Base-by-base conservation (phyloP, 1,140 invertebrate species). In the Penaeus vannamei region DNA sequence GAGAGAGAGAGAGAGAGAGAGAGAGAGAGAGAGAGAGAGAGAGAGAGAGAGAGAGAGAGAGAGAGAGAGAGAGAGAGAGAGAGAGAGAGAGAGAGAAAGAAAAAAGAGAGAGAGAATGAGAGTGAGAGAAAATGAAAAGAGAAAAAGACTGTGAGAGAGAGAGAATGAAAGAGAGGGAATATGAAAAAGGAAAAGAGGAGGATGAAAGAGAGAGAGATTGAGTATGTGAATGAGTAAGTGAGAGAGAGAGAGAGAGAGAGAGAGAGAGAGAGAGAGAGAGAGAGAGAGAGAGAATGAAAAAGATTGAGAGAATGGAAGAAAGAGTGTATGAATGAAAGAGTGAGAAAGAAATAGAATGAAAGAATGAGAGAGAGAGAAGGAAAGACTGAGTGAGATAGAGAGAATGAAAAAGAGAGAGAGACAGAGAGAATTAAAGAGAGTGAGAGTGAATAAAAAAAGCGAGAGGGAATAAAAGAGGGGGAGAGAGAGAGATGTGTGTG, bases 1-100 rank as follows among this genome's bases (percentile, higher is more conserved):
- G 66, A 72, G 66, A 72, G 66, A 69, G 66, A 69, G 14, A 72
- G 66, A 72, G 66, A 17, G 66, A 72, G 66, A 72, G 69, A 26
- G 69, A 72, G 69, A 72, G 69, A 72, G 69, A 72, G n/a, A 72
- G 69, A 72, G 19, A 72, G 69, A 72, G 4, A 72, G 69, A 72
- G 19, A 72, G 69, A 72, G 69, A 22, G 69, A 72, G 23, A 72
- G 72, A 32, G 14, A 76, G 72, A n/a, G 72, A 26, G 72, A 76
- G 26, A 76, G 72, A n/a, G n/a, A n/a, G 7, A 29, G 72, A 29
- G n/a, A 14, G 66, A 69, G 66, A 69, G 1, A 69, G 19, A 69
- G 19, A 69, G 19, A 69, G 64, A 69, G 29, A 69, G 29, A 69
- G 29, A 69, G 62, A 19, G 62, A 17, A 64, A 17, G n/a, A 17